Conservation (phyloP, 2,797 vertebrate genomes). For the Sciurus carolinensis region DNA sequence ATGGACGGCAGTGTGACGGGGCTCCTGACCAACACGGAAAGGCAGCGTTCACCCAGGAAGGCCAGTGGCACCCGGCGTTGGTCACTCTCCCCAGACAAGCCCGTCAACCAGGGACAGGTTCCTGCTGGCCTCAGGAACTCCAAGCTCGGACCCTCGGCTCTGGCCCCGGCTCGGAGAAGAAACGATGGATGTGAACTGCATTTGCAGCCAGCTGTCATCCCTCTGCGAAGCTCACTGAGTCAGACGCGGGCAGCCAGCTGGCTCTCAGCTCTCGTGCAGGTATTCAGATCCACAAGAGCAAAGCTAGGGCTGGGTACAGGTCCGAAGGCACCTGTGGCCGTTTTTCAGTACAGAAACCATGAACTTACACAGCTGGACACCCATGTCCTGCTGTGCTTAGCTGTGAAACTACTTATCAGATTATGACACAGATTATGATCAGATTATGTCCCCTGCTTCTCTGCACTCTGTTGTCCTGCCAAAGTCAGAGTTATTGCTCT, state of each 20-base stretch:
- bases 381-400: neutral
- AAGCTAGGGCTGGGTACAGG: neutral
- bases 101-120: neutral
- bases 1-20: neutral
- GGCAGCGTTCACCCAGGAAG: too few relatives aligned
- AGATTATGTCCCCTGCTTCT: neutral
- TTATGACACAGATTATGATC: neutral
- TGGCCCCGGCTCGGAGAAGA: neutral
- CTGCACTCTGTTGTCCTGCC: neutral
- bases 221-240: neutral
- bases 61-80: rapidly evolving
- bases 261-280: neutral
- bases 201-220: neutral
- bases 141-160: neutral
- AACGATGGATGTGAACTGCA: neutral
- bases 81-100: neutral
- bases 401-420: neutral
- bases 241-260: neutral
- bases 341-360: slow-evolving; percentile 11
- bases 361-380: neutral
- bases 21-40: neutral
- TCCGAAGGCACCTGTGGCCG: neutral
- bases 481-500: neutral
- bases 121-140: neutral
- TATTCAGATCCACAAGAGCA: neutral